Evolutionary conservation across 1,140 invertebrate species (phyloP).

Genomic region (Drosophila gunungcola): DNA sequence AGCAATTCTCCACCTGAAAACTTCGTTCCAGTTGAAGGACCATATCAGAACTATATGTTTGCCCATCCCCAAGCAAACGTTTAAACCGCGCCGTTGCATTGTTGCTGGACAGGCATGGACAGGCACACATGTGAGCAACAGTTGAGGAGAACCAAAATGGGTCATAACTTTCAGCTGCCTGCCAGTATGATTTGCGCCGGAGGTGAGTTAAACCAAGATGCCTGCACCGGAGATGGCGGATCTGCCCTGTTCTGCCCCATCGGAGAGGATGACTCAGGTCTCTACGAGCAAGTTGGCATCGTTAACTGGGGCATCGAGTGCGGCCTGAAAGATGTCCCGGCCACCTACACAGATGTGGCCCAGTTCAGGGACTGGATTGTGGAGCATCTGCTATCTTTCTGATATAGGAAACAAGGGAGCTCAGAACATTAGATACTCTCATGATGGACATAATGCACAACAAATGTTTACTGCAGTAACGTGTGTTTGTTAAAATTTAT

Average conservation of each 20-base stretch:
- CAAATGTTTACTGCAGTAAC: no score
- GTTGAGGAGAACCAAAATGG: slow-evolving; percentile 85
- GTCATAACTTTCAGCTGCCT: slow-evolving; percentile 78
- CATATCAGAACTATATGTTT: slow-evolving; percentile 17
- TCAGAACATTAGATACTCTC: no score
- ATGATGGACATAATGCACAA: no score
- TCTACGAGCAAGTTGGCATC: slow-evolving; percentile 87
- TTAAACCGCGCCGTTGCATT: background rate
- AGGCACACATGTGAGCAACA: slow-evolving; percentile 80
- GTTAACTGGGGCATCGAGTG: slow-evolving; percentile 89
- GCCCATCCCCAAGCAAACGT: background rate
- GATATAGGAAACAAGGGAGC: no score
- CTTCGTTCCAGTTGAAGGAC: background rate
- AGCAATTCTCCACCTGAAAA: slow-evolving; percentile 2
- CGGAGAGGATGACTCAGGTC: slow-evolving; percentile 75
- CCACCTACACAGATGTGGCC: slow-evolving; percentile 90
- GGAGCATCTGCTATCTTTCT: no score
- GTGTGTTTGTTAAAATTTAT: no score
- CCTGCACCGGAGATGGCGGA: slow-evolving; percentile 90
- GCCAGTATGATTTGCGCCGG: slow-evolving; percentile 86
- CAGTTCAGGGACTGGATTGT: slow-evolving; percentile 6
- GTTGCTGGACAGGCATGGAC: slow-evolving; percentile 67
- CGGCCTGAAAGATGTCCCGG: slow-evolving; percentile 88
- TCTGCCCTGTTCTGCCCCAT: slow-evolving; percentile 88
- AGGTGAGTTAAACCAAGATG: slow-evolving; percentile 89